Evolutionary conservation across 2,888 invertebrate species (phyloP), one percentile per base, ranked within the genome.

Genomic region (Physocephala rufipes): DNA sequence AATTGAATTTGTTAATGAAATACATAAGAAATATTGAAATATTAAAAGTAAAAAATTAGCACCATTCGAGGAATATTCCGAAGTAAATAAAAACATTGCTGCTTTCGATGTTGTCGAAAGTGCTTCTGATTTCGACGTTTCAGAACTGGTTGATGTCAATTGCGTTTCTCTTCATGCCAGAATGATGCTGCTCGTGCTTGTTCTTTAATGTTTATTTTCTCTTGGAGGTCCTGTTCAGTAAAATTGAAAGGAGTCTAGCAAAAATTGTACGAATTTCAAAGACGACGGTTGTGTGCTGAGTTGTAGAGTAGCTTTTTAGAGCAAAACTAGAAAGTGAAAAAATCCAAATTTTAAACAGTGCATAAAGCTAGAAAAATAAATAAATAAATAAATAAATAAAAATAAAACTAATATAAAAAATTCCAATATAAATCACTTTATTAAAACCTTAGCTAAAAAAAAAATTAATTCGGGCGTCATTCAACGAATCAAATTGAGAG

Each of bases 231-330:
- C 71, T 74, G 70, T 71, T 71, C 75, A 66, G 71, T 79, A 78
- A 78, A 21, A 13, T 28, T 45, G 26, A 51, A 43, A 49, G 62
- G 47, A 26, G 61, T 43, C 58, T 74, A 74, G 75, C 81, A 82
- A 82, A 84, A 81, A 84, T 82, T 81, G 83, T 83, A 81, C 84
- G 83, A 84, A 82, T 82, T 83, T 84, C 84, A 80, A 82, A 82
- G 84, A 80, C 82, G 82, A 83, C 83, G 84, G 84, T 84, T 84
- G 84, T 84, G 81, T 83, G 78, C 81, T 74, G 76, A 74, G 79
- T 79, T 79, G 78, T 79, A 36, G 36, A 36, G 36, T 36, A 78
- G 78, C 78, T 77, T 78, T 76, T 78, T 77, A 75, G 75, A 78
- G 76, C 77, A 76, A 74, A 70, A 58, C 67, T 66, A 36, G 70